Evolutionary conservation across 1,140 invertebrate genomes (phyloP).

Genomic region (Penaeus japonicus): DNA sequence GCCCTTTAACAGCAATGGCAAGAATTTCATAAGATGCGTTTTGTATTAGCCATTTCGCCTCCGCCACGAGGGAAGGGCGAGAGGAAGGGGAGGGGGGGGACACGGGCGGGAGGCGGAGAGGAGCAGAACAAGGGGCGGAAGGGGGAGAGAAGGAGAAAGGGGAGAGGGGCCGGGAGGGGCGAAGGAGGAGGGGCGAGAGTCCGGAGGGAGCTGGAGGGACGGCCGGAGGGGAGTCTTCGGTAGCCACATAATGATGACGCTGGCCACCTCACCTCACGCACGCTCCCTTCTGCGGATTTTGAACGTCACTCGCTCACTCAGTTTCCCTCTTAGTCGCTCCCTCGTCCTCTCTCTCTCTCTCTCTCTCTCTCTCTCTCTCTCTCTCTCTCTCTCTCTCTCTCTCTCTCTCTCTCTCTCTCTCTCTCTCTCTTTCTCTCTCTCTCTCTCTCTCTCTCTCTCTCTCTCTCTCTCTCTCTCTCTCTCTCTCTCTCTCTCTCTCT

Average conservation of each 20-base stretch:
- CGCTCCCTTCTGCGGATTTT: background rate
- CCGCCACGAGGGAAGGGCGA: background rate
- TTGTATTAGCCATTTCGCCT: background rate
- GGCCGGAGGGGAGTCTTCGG: background rate
- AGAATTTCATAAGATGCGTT: background rate
- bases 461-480: background rate
- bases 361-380: background rate
- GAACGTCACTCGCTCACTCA: background rate
- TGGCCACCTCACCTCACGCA: background rate
- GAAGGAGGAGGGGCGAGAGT: background rate
- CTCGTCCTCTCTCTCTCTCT: conserved; percentile 9
- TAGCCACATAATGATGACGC: no score
- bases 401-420: background rate
- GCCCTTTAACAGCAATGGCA: no score
- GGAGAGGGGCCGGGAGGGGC: background rate
- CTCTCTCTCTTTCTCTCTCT: background rate
- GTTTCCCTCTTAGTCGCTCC: background rate
- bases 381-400: background rate
- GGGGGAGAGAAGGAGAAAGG: background rate
- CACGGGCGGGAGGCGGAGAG: background rate
- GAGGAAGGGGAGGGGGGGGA: background rate
- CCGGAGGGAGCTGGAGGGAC: background rate
- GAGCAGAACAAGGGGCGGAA: no score
- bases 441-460: background rate
- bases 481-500: background rate